Base-by-base conservation (phyloP, 2,888 invertebrate genomes). In the Agonopterix subpropinquella region DNA sequence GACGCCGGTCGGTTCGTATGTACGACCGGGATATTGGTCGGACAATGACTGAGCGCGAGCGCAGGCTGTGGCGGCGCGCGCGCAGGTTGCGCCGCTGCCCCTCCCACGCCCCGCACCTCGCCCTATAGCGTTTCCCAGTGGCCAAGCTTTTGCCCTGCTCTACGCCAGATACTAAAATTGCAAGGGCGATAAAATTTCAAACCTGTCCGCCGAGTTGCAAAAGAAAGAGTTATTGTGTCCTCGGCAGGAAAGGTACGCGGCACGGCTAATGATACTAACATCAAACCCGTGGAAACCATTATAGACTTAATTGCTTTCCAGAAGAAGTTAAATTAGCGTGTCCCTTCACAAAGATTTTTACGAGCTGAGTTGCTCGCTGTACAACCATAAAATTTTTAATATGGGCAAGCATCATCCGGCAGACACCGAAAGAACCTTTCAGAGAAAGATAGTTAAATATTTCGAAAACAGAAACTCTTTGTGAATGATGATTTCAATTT, bases 11-110 rank as follows among this genome's bases (percentile, higher is more conserved):
- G 76, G 63, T 66, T 67, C 64, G 66, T 58, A 69, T 76, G 84
- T 73, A 67, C 84, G 82, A 82, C 82, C 87, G 73, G 67, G 68
- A 69, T 75, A 74, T 74, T 78, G 85, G 81, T 76, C 86, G 85
- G 76, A 83, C 82, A 80, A 82, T 82, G 83, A 87, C 87, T 87
- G 84, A 80, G 65, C 74, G 73, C 67, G 63, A 59, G 66, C 67
- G 56, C 71, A 72, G 77, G 77, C 79, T 77, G 75, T 71, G 75
- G 72, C 68, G 64, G 73, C 80, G 80, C 80, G 65, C 63, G 75
- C 79, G 78, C 78, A 73, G 70, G 70, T 63, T 70, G 65, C 59
- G 62, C 68, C 61, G 59, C 59, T 61, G 61, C 60, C 56, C 54
- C 53, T 53, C 57, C 54, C 58, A 54, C 53, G 55, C 57, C 28